Percentiles rank a stretch among this genome's conserved stretches.
These are phyloP conservation scores for Petaurus breviceps DNA, from an alignment of 2,113 vertebrate genomes.

Conservation along the genomic window DNA sequence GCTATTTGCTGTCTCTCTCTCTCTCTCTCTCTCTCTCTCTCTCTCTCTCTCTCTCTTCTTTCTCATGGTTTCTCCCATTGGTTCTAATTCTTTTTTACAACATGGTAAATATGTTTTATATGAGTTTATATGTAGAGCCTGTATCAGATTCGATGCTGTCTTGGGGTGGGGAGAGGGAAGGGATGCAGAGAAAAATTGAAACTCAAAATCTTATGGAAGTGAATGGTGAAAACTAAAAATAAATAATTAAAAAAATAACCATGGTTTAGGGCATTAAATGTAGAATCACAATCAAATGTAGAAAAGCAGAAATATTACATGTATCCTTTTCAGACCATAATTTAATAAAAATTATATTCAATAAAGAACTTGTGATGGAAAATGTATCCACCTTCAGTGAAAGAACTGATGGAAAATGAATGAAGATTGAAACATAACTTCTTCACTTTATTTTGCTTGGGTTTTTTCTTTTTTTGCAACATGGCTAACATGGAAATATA, in stretches of 20 bases:
- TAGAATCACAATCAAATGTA: neutral
- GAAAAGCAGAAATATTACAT: neutral
- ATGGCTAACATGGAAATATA: neutral
- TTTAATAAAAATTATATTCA: neutral
- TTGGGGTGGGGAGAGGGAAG: too few species aligned
- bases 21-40: too few species aligned
- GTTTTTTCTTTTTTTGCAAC: neutral
- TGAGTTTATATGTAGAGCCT: too few species aligned
- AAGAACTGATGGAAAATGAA: neutral
- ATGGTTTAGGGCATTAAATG: neutral
- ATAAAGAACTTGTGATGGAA: neutral
- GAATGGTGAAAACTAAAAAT: too few species aligned
- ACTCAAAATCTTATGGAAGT: too few species aligned
- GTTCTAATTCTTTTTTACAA: too few species aligned
- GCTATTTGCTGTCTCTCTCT: too few species aligned
- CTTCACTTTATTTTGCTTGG: neutral
- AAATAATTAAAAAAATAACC: neutral
- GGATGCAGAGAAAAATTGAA: too few species aligned
- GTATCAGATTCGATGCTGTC: too few species aligned
- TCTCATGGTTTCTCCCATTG: too few species aligned
- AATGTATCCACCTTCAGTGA: neutral
- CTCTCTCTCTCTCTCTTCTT: too few species aligned
- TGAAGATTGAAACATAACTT: neutral
- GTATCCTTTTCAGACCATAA: neutral
- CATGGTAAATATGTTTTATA: too few species aligned